Evolutionary conservation across 2,888 invertebrate genomes (phyloP), one percentile per base, ranked within the genome.

Genomic region (Schrankia costaestrigalis): DNA sequence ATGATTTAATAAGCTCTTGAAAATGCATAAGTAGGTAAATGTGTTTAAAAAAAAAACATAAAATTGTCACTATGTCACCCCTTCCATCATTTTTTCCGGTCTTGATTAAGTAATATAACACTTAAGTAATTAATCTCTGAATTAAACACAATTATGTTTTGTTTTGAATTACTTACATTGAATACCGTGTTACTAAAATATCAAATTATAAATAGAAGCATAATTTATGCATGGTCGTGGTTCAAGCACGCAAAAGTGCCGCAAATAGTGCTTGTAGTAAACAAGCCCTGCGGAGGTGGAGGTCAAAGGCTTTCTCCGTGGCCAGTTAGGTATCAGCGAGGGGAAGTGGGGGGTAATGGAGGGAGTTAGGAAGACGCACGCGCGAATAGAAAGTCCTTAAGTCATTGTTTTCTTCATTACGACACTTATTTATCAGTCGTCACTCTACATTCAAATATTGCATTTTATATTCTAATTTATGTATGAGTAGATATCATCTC

Each of bases 291-390:
- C 64, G 46, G 42, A 64, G 67, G 70, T 65, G 56, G 65, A 76
- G 83, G 83, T 83, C 83, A 80, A 80, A 83, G 79, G 81, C 81
- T 83, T 82, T 83, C 79, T 74, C 76, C 66, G 67, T 78, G 76
- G 75, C 60, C 73, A 77, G 71, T 60, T 50, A 46, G 46, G 54
- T 62, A 63, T 49, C 55, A 56, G 46, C 59, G 54, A 56, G 50
- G 57, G 55, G 40, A 47, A 61, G 55, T 54, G 50, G 55, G 51
- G 60, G 43, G 51, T 44, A 55, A 33, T 52, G 53, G 48, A 46
- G 43, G 46, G 47, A 55, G 35, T 55, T 56, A 46, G 49, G 46
- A 47, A 60, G 61, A 59, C 64, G 64, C 65, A 74, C 73, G 73
- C 70, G 73, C 70, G 58, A 67, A 56, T 78, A 80, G 84, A 86